Base-by-base conservation (phyloP, 2,113 vertebrate genomes). In the Melanostigma gelatinosum region DNA sequence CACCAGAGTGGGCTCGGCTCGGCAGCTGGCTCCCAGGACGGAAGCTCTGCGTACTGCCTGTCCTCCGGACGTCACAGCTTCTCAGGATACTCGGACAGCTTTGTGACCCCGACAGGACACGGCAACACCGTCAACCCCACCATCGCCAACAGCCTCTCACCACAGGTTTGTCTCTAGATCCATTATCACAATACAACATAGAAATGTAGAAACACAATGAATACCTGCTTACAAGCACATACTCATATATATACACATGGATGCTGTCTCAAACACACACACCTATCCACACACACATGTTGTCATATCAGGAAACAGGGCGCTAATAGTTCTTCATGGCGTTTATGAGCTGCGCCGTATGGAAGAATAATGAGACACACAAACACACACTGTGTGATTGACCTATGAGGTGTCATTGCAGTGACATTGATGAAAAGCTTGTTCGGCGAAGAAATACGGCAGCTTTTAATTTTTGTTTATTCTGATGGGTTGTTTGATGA, bases 1-100 rank as follows among this genome's bases (percentile, higher is more conserved):
- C 98, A 99, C 95, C 98, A 99, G 97, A 96, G 95, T 34, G 91
- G 94, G 55, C 93, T 95, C 38, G 80, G 89, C 89, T 95, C 97
- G 0, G 97, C 97, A 8, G 94, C 96, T 1, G 96, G 96, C 72
- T 95, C 96, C 62, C 96, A 97, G 62, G 98, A 99, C 34, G 97
- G 96, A 82, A 92, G 96, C 91, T 96, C 97, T 60, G 96, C 97
- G 18, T 99, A 99, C 83, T 99, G 98, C 95, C 95, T 99, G 46
- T 96, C 98, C 7, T 97, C 98, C 72, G 96, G 94, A 89, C 97
- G 98, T 80, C 97, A 99, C 15, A 93, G 97, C 92, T 99, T 99
- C 96, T 97, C 98, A 90, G 97, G 97, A 93, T 99, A 99, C 94
- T 97, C 98, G 75, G 98, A 99, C 91, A 96, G 97, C 95, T 99